Conservation (phyloP, 2,888 invertebrate genomes). For the Torymus aiolomorphi region DNA sequence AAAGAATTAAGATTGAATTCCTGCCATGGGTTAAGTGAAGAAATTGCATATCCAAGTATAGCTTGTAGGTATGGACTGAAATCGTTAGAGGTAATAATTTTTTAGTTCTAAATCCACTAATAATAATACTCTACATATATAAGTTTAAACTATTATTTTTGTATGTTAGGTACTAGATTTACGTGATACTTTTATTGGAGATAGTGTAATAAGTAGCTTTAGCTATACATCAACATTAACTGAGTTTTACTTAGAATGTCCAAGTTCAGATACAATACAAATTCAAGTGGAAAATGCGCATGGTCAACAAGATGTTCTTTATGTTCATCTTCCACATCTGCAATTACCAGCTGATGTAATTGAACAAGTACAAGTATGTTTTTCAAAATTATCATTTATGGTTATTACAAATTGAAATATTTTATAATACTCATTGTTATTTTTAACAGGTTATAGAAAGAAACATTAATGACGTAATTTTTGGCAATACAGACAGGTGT, state of each 20-base stretch:
- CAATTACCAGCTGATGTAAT: no score
- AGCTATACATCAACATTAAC: slow-evolving; percentile 77
- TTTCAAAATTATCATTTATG: slow-evolving; percentile 33
- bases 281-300: slow-evolving; percentile 61
- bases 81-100: slow-evolving; percentile 77
- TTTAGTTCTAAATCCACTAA: no score
- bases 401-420: no score
- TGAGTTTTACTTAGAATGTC: slow-evolving; percentile 78
- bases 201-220: slow-evolving; percentile 80
- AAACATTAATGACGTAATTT: slow-evolving; percentile 35
- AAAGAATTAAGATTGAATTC: slow-evolving; percentile 81
- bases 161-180: slow-evolving; percentile 77
- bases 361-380: slow-evolving; percentile 38
- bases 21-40: slow-evolving; percentile 83
- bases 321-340: slow-evolving; percentile 39
- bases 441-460: slow-evolving; percentile 51
- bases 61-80: slow-evolving; percentile 85
- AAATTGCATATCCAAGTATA: slow-evolving; percentile 86
- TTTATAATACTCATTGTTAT: neutral
- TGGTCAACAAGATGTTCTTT: slow-evolving; percentile 58
- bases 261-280: slow-evolving; percentile 61
- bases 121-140: no score
- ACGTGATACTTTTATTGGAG: slow-evolving; percentile 78
- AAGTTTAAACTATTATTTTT: slow-evolving; percentile 16
- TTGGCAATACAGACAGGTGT: slow-evolving; percentile 60